phyloP scores from a whole-genome alignment of 2,888 invertebrate species.

The Geotrupes spiniger region DNA sequence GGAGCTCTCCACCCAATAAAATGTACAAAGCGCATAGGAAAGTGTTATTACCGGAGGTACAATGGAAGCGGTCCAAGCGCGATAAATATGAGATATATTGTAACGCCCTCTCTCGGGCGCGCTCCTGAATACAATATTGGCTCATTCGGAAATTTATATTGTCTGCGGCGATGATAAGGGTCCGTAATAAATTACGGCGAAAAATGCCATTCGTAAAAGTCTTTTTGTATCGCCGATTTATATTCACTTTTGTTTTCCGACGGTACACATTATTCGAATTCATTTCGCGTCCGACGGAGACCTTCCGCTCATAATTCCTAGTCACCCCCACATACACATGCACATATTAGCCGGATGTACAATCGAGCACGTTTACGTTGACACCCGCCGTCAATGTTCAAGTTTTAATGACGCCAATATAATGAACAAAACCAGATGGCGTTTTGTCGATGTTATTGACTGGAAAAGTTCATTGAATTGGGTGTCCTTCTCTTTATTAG shows the following conservation, averaged over 20 bases:
- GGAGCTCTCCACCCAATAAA: conserved; percentile 43
- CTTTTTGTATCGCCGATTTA: conserved; percentile 27
- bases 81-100: conserved; percentile 49
- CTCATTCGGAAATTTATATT: conserved; percentile 49
- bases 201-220: conserved; percentile 46
- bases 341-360: no score
- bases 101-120: conserved; percentile 35
- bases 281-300: conserved; percentile 6
- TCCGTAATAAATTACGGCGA: conserved; percentile 46
- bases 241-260: conserved; percentile 22
- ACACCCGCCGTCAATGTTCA: no score
- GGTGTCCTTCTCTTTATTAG: no score
- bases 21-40: conserved; percentile 47
- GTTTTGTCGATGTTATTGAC: no score
- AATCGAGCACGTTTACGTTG: no score
- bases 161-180: conserved; percentile 48
- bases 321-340: no score
- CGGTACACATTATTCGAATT: conserved; percentile 14
- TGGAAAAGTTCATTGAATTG: no score
- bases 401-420: no score
- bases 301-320: no score
- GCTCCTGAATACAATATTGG: conserved; percentile 45
- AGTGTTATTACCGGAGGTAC: conserved; percentile 44
- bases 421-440: no score
- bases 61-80: conserved; percentile 39